Evolutionary conservation across 2,888 invertebrate species (phyloP), one percentile per base, ranked within the genome.

Genomic region (Heliconius ethilla): DNA sequence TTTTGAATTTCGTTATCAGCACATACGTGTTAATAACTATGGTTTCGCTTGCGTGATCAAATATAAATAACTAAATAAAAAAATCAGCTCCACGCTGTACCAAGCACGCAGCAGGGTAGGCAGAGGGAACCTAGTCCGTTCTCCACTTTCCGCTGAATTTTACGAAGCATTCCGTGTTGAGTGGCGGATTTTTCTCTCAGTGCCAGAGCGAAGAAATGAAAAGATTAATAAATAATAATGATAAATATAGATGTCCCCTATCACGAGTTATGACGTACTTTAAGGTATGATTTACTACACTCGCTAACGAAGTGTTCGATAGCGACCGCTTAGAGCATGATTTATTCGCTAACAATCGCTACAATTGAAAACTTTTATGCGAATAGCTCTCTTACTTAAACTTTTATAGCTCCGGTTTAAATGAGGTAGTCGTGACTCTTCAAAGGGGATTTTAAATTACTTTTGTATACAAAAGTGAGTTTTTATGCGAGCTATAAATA

Each of bases 291-390:
- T 76, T 76, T 76, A 76, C 75, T 70, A 29, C 27, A 45, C 22
- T 55, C 70, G n/a, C 75, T 76, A 76, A 76, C 75, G 75, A 76
- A 62, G 62, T 51, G 70, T 27, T 74, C 73, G 62, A 74, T 74
- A 63, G 25, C 37, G 73, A 74, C 1, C 13, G 37, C 62, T 40
- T 74, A n/a, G 27, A 37, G 27, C 15, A 74, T 74, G 73, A 74
- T 74, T 74, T 74, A 74, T 74, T 40, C 27, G 62, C 73, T 37
- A 62, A 27, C 73, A 62, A 27, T 37, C n/a, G 33, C 22, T 62
- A n/a, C 22, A 40, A 65, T 74, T 74, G 63, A 40, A 65, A 63
- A 22, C 40, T 62, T 74, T 59, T 59, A 59, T 72, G 55, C 33
- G 33, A 59, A 59, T n/a, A 15, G 37, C 55, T 72, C 37, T 69